Evolutionary conservation across 2,797 vertebrate genomes (phyloP).

Genomic region (Eulemur rubriventer): DNA sequence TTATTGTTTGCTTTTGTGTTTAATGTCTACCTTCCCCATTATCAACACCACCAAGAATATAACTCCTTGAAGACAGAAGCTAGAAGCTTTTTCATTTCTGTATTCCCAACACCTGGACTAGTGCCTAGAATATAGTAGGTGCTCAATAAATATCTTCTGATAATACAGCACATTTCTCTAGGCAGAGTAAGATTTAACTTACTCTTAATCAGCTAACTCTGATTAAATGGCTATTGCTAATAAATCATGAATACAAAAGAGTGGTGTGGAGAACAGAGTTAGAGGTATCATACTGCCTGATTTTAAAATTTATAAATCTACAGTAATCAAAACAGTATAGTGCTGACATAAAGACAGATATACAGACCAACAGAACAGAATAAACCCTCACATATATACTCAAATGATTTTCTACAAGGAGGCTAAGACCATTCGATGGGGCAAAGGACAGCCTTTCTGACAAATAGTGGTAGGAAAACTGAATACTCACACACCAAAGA

Average conservation of each 20-base stretch:
- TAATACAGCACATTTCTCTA: not conserved
- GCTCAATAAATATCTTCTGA: not conserved
- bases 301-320: slow-evolving; percentile 12
- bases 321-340: not conserved
- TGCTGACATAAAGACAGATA: not conserved
- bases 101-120: not conserved
- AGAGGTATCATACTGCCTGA: not conserved
- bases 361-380: not conserved
- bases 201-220: not conserved
- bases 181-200: not conserved
- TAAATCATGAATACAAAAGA: not conserved
- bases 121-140: not conserved
- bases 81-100: not conserved
- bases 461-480: not conserved
- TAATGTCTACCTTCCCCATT: not conserved
- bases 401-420: not conserved
- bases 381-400: not conserved
- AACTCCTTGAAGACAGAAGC: not conserved
- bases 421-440: not conserved
- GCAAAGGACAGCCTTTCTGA: not conserved
- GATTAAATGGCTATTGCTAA: not conserved
- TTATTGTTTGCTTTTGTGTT: not conserved
- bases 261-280: not conserved
- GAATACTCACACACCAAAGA: not conserved
- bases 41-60: not conserved